Conservation (phyloP, 1,140 invertebrate genomes). For the Microvelia longipes region DNA sequence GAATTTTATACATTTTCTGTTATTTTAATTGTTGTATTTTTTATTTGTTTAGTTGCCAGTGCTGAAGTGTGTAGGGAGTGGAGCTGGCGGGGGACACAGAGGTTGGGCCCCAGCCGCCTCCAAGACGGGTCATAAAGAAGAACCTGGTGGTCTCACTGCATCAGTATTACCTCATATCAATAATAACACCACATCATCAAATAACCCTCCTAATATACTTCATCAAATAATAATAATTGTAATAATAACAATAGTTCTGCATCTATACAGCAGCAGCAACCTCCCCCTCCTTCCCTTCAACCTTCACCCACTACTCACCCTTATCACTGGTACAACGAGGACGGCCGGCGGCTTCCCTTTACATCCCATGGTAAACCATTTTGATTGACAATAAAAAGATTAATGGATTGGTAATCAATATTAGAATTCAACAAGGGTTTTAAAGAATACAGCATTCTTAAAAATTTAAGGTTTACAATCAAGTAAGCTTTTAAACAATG, state of each 20-base stretch:
- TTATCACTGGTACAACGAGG: conserved; percentile 10
- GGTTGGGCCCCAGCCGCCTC: not conserved
- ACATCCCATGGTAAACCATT: conserved; percentile 18
- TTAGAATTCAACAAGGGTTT: not conserved
- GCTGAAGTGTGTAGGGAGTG: not conserved
- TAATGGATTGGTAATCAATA: conserved; percentile 1
- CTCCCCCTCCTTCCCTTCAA: conserved; percentile 9
- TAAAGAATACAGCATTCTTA: no score
- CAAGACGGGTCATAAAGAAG: not conserved
- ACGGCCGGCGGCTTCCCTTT: conserved; percentile 19
- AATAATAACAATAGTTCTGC: conserved; percentile 16
- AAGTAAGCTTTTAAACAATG: no score
- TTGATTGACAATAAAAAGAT: not conserved
- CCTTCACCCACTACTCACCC: not conserved
- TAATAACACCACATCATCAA: conserved; percentile 16
- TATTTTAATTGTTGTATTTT: no score
- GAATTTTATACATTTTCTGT: no score
- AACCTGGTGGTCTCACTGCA: not conserved
- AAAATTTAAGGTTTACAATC: no score
- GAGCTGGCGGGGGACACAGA: not conserved
- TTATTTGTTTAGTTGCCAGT: not conserved
- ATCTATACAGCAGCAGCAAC: conserved; percentile 10
- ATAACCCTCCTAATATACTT: conserved; percentile 18
- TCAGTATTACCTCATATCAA: conserved; percentile 3
- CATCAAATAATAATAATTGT: conserved; percentile 16